Conservation (phyloP, 2,888 invertebrate species). For the Aethes cnicana region DNA sequence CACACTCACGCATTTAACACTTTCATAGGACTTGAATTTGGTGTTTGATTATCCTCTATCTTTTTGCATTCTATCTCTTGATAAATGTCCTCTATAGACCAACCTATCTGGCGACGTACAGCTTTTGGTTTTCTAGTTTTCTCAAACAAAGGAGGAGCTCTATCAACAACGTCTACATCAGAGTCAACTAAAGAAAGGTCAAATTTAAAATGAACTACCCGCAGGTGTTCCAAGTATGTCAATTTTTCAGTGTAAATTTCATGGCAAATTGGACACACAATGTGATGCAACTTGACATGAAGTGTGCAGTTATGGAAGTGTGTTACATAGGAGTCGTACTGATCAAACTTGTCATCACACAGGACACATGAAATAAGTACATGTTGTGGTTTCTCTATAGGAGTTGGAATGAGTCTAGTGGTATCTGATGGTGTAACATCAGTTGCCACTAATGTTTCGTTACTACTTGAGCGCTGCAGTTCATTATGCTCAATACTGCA, state of each 20-base stretch:
- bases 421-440: constrained; percentile 49
- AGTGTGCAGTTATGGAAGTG: constrained; percentile 73
- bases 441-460: constrained; percentile 70
- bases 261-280: constrained; percentile 73
- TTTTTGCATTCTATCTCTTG: constrained; percentile 76
- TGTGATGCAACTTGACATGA: constrained; percentile 74
- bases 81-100: constrained; percentile 77
- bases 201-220: constrained; percentile 55
- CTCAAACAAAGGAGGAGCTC: constrained; percentile 60
- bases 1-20: constrained; percentile 76
- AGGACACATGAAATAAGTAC: constrained; percentile 68
- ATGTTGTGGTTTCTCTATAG: constrained; percentile 32
- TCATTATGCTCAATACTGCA: constrained; percentile 72
- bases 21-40: constrained; percentile 73
- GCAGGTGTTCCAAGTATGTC: constrained; percentile 66
- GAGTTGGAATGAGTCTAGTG: constrained; percentile 24
- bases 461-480: constrained; percentile 65
- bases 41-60: constrained; percentile 63
- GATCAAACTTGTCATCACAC: constrained; percentile 68
- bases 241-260: constrained; percentile 69
- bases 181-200: constrained; percentile 44
- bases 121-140: constrained; percentile 66
- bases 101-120: constrained; percentile 74
- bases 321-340: constrained; percentile 65
- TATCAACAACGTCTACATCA: constrained; percentile 68